Evolutionary conservation across 2,113 vertebrate species (phyloP).

Genomic region (Sylvia atricapilla): DNA sequence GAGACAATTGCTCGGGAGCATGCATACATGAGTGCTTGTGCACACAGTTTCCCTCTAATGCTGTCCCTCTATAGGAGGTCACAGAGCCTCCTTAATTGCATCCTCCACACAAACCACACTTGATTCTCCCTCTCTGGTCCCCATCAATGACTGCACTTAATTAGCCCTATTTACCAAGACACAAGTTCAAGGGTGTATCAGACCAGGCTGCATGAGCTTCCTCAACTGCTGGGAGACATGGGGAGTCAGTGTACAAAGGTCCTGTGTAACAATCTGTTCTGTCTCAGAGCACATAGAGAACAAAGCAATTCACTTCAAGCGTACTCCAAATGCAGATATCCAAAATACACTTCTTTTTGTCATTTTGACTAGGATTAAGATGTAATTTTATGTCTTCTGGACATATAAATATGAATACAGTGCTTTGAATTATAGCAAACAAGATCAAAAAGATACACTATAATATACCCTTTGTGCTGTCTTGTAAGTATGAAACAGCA

Average conservation of each 20-base stretch:
- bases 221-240: background rate
- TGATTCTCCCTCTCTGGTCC: background rate
- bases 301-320: background rate
- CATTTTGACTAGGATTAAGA: background rate
- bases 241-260: background rate
- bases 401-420: background rate
- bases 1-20: background rate
- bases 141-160: background rate
- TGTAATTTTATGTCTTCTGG: background rate
- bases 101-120: background rate
- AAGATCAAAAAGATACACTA: background rate
- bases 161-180: background rate
- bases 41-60: background rate
- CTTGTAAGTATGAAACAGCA: background rate
- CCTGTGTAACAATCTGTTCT: background rate
- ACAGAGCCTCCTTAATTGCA: background rate
- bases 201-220: background rate
- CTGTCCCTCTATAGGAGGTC: background rate
- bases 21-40: rapidly evolving
- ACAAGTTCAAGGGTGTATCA: background rate
- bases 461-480: background rate
- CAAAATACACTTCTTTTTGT: background rate
- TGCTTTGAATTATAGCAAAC: background rate
- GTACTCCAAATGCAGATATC: background rate
- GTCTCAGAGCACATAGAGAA: background rate